Evolutionary conservation across 2,888 invertebrate species (phyloP).

Genomic region (Agrotis clavis): DNA sequence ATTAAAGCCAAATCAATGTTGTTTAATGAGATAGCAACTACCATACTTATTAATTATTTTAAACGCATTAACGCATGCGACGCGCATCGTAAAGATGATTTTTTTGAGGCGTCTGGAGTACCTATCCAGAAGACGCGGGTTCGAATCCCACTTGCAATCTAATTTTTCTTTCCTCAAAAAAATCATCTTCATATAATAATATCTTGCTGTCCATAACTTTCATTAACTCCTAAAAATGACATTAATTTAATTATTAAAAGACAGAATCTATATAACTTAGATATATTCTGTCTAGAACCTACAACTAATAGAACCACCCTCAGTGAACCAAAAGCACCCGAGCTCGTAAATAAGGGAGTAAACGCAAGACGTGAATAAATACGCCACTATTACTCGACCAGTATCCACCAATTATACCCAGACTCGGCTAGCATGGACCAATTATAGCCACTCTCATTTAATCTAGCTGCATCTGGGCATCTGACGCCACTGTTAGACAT

Average conservation of each 20-base stretch:
- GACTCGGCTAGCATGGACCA: conserved; percentile 69
- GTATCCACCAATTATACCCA: conserved; percentile 78
- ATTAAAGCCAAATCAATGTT: too few relatives aligned
- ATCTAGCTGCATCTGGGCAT: conserved; percentile 79
- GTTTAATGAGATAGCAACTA: too few relatives aligned
- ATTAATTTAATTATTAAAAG: neutral
- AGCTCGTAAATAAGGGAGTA: conserved; percentile 56
- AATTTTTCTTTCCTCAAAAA: too few relatives aligned
- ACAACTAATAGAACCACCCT: conserved; percentile 7
- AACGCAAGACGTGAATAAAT: conserved; percentile 76
- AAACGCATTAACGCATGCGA: too few relatives aligned
- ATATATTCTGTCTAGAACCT: neutral
- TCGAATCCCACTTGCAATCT: too few relatives aligned
- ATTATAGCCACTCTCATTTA: conserved; percentile 79
- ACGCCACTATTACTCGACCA: conserved; percentile 75
- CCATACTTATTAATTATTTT: too few relatives aligned
- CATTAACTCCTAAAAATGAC: neutral
- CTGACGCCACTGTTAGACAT: conserved; percentile 66
- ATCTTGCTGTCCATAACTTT: neutral
- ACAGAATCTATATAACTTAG: neutral
- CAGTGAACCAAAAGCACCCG: conserved; percentile 26
- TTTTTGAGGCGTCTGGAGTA: too few relatives aligned
- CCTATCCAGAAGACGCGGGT: too few relatives aligned
- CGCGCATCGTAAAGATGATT: too few relatives aligned
- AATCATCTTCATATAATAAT: too few relatives aligned